A percentile compares a stretch with the other conserved stretches of the same genome.
phyloP scores from a whole-genome alignment of 2,113 vertebrate genomes.

The Syngnathoides biaculeatus region DNA sequence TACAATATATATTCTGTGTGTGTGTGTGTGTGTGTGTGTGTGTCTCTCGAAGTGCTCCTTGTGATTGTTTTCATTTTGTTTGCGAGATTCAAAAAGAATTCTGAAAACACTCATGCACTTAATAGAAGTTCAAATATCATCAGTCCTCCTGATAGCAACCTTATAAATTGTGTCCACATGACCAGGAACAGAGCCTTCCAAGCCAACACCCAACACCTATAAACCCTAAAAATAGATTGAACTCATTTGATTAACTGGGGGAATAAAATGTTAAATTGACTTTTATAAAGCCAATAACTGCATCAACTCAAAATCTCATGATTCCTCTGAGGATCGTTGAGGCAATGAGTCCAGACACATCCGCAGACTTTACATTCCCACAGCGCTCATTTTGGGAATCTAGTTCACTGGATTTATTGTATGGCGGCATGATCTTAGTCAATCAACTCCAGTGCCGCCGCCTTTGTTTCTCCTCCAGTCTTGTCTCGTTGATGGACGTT shows the following conservation, averaged over 20 bases:
- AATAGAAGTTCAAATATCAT: neutral
- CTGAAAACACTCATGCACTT: neutral
- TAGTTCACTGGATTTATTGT: conserved; percentile 48
- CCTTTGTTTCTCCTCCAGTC: conserved; percentile 20
- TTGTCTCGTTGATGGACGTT: conserved; percentile 39
- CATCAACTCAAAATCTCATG: conserved; percentile 43
- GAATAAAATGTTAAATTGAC: conserved; percentile 39
- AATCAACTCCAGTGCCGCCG: conserved; percentile 22
- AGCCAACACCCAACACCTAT: conserved; percentile 2
- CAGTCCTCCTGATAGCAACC: neutral
- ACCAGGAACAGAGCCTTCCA: neutral
- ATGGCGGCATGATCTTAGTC: conserved; percentile 45
- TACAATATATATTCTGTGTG: neutral
- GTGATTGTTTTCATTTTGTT: too few relatives aligned
- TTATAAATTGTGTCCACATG: neutral
- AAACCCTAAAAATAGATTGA: conserved; percentile 5
- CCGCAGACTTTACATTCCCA: conserved; percentile 35
- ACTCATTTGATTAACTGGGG: conserved; percentile 34
- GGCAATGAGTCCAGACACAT: conserved; percentile 36
- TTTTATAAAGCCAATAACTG: conserved; percentile 44
- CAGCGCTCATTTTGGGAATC: conserved; percentile 40
- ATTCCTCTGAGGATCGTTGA: conserved; percentile 28
- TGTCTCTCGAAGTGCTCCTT: too few relatives aligned
- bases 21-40: too few relatives aligned
- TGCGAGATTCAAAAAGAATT: too few relatives aligned